Conservation (phyloP, 2,113 vertebrate species). For the Limnothrissa miodon region DNA sequence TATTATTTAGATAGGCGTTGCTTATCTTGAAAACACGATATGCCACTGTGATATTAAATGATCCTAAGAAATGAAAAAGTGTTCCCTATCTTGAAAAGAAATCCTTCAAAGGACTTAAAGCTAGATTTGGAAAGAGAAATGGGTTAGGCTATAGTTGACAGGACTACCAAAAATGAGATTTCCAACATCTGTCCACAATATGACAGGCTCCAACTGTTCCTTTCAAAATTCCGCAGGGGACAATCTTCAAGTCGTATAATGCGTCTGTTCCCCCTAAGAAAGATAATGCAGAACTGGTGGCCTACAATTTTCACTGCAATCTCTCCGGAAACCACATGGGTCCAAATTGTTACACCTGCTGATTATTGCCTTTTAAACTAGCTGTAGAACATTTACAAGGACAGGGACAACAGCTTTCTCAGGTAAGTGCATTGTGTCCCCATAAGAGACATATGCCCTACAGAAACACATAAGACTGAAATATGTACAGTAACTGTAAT, state of each 20-base stretch:
- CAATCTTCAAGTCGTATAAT: not conserved
- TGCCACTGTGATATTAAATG: not conserved
- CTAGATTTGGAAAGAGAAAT: not conserved
- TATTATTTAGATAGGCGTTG: not conserved
- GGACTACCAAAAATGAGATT: conserved; percentile 2
- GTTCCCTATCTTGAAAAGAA: not conserved
- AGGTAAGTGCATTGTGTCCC: not conserved
- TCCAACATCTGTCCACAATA: conserved; percentile 10
- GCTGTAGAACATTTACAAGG: conserved; percentile 14
- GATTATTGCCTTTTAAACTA: not conserved
- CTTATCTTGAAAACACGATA: not conserved
- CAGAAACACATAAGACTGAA: not conserved
- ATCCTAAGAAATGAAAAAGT: not conserved
- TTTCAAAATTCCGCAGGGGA: conserved; percentile 10
- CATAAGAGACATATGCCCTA: not conserved
- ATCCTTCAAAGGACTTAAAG: not conserved
- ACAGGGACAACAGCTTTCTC: not conserved
- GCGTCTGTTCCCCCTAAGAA: not conserved
- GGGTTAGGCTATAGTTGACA: not conserved
- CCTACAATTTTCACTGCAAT: not conserved
- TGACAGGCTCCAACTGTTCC: conserved; percentile 19
- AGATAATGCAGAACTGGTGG: not conserved
- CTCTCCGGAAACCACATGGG: conserved; percentile 18
- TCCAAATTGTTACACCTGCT: conserved; percentile 17
- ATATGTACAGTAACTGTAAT: not conserved